Percentiles rank a stretch among this genome's conserved stretches.
Conservation (phyloP, 2,797 vertebrate species). For the Phrynocephalus forsythii region DNA sequence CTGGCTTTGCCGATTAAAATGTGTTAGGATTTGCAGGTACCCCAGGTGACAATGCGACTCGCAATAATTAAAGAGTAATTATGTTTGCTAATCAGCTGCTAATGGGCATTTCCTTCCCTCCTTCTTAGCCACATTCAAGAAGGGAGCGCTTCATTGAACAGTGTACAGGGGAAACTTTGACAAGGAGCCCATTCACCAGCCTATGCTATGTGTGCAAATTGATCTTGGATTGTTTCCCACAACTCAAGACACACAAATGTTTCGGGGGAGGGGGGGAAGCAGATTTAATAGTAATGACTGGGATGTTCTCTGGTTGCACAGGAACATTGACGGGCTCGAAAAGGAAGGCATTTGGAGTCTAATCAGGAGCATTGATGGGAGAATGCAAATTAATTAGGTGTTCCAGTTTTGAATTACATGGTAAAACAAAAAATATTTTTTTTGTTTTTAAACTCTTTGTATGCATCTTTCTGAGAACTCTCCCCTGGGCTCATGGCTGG, state of each 20-base stretch:
- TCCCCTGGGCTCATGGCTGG: not conserved
- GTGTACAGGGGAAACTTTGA: fast-evolving
- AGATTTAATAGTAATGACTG: not conserved
- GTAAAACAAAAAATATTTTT: no score
- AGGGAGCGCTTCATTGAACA: fast-evolving
- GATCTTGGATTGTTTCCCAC: not conserved
- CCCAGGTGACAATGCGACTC: conserved; percentile 24
- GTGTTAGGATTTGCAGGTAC: not conserved
- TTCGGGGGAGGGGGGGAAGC: not conserved
- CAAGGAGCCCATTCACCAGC: fast-evolving
- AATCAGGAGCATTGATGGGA: not conserved
- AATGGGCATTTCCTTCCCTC: conserved; percentile 13
- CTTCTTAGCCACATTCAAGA: conserved; percentile 23
- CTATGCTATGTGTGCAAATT: fast-evolving
- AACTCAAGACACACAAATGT: not conserved
- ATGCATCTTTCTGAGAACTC: no score
- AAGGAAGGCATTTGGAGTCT: not conserved
- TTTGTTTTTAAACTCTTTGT: no score
- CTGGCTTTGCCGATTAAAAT: fast-evolving
- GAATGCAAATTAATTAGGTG: not conserved
- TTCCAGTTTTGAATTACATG: not conserved
- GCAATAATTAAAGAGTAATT: conserved; percentile 50
- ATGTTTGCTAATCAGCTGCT: conserved; percentile 32
- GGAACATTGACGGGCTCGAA: not conserved
- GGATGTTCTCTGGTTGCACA: not conserved